phyloP scores from a whole-genome alignment of 35 echinoderm and acorn worm genomes.

The Patiria miniata region DNA sequence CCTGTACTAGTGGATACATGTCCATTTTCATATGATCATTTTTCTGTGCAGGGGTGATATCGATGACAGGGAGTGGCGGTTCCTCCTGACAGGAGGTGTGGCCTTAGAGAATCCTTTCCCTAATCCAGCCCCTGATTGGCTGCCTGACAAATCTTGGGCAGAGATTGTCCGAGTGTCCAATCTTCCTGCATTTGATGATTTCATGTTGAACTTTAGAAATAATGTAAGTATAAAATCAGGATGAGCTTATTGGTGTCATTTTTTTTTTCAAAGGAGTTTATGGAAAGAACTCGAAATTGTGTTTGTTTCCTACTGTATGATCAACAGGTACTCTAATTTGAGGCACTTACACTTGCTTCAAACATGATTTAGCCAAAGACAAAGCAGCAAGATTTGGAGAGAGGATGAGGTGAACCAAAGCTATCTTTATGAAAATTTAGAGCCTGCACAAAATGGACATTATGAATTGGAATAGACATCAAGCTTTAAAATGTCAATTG shows the following conservation, averaged over 20 bases:
- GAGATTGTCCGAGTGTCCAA: conserved; percentile 91
- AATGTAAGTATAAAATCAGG: conserved; percentile 70
- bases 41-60: conserved; percentile 76
- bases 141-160: conserved; percentile 97
- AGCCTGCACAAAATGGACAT: too few species aligned
- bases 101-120: conserved; percentile 98
- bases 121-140: conserved; percentile 88
- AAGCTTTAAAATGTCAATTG: too few species aligned
- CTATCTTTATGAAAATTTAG: not conserved
- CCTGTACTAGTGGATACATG: too few species aligned
- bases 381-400: too few species aligned
- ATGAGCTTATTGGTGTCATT: not conserved
- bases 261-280: too few species aligned
- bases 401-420: too few species aligned
- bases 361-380: too few species aligned
- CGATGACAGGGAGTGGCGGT: conserved; percentile 95
- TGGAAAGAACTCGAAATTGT: too few species aligned
- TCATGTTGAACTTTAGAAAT: conserved; percentile 91
- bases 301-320: too few species aligned
- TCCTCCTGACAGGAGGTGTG: conserved; percentile 92
- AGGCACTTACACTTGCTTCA: not conserved
- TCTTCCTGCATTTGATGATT: conserved; percentile 87
- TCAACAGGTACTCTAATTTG: too few species aligned
- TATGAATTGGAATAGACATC: too few species aligned
- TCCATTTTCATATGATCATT: not conserved